A percentile compares a stretch with the other conserved stretches of the same genome.
Conservation (phyloP, 2,797 vertebrate species). For the Phoebastria nigripes region DNA sequence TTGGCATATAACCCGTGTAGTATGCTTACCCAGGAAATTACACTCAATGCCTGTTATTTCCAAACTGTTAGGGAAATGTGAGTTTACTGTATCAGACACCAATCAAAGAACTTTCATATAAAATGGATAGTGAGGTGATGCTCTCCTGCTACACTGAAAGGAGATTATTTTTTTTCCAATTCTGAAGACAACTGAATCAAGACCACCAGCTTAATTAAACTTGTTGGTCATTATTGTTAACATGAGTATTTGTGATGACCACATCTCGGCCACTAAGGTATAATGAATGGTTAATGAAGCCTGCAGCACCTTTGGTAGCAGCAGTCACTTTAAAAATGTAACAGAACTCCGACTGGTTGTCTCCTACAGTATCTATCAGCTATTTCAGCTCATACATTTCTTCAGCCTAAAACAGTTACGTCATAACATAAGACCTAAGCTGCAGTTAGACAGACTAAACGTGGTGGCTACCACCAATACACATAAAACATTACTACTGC, state of each 20-base stretch:
- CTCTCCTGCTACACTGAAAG: not conserved
- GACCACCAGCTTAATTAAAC: not conserved
- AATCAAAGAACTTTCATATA: not conserved
- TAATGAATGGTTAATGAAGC: not conserved
- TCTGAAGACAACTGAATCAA: not conserved
- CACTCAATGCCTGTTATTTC: not conserved
- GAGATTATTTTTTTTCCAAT: not conserved
- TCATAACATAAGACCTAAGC: not conserved
- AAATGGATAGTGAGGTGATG: not conserved
- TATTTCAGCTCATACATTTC: not conserved
- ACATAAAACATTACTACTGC: not conserved
- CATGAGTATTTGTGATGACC: not conserved
- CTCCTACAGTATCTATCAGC: not conserved
- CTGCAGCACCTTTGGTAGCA: not conserved
- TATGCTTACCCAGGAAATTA: not conserved
- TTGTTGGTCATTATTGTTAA: not conserved
- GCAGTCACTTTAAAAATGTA: not conserved
- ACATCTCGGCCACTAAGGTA: not conserved
- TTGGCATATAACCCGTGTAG: not conserved
- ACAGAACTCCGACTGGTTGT: not conserved
- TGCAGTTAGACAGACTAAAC: not conserved
- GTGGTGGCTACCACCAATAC: not conserved
- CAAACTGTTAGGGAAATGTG: accelerated
- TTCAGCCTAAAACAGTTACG: not conserved
- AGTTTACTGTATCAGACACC: not conserved